A percentile compares a stretch with the other conserved stretches of the same genome.
Conservation (phyloP, 2,888 invertebrate species). For the Willowsia nigromaculata region DNA sequence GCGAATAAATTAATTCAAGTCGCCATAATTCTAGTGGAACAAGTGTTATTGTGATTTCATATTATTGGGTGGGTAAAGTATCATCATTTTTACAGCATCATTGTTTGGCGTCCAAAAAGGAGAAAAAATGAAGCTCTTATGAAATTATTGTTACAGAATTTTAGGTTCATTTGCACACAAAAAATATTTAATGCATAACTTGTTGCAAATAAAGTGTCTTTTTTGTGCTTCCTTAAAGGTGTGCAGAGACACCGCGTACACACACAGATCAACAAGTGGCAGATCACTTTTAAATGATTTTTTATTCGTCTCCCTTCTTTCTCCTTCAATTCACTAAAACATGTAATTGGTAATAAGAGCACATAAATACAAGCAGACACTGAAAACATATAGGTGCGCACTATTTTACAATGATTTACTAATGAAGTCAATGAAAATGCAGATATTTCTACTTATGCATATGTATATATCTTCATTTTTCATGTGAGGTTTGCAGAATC, state of each 20-base stretch:
- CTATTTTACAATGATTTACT: constrained; percentile 38
- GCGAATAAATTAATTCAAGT: constrained; percentile 10
- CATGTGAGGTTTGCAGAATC: constrained; percentile 12
- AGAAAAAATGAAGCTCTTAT: neutral
- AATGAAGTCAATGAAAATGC: constrained; percentile 66
- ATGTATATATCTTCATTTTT: constrained; percentile 22
- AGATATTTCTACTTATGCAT: constrained; percentile 30
- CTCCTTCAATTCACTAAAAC: neutral
- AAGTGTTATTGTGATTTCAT: neutral
- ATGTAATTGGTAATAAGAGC: constrained; percentile 20
- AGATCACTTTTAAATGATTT: neutral
- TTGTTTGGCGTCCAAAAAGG: neutral
- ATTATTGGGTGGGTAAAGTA: constrained; percentile 10
- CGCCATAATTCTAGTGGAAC: neutral
- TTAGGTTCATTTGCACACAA: constrained; percentile 6
- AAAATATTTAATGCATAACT: constrained; percentile 9
- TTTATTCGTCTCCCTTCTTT: neutral
- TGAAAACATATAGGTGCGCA: neutral
- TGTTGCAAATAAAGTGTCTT: constrained; percentile 18
- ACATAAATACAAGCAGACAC: neutral
- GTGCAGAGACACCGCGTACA: neutral
- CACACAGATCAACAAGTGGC: constrained; percentile 6
- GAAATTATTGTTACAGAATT: constrained; percentile 4
- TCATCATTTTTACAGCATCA: neutral
- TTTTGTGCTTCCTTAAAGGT: constrained; percentile 10